Evolutionary conservation across 2,113 vertebrate genomes (phyloP).

Genomic region (Salvelinus alpinus): DNA sequence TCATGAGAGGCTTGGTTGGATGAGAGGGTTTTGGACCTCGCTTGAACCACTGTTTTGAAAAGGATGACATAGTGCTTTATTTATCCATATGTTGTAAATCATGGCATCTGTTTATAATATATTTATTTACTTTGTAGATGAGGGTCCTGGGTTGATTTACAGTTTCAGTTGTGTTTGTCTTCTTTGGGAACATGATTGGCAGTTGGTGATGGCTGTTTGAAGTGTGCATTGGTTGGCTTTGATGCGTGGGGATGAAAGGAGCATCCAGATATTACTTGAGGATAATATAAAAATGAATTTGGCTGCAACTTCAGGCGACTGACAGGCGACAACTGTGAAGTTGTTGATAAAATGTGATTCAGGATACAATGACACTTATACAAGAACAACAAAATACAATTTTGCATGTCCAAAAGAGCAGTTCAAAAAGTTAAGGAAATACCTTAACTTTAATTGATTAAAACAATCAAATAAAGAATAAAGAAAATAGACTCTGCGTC

Average conservation of each 20-base stretch:
- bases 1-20: conserved; percentile 14
- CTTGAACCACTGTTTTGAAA: conserved; percentile 58
- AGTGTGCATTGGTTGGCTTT: conserved; percentile 65
- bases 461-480: conserved; percentile 46
- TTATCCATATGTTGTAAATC: conserved; percentile 68
- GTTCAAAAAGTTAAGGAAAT: conserved; percentile 41
- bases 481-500: conserved; percentile 29
- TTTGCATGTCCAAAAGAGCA: conserved; percentile 20
- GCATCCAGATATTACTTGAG: conserved; percentile 69
- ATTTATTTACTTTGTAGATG: conserved; percentile 72
- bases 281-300: conserved; percentile 63
- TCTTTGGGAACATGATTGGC: conserved; percentile 73
- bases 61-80: conserved; percentile 63
- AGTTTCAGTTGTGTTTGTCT: conserved; percentile 70
- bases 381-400: conserved; percentile 36
- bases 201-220: conserved; percentile 67
- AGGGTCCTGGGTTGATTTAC: conserved; percentile 60
- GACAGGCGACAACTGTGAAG: conserved; percentile 61
- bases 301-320: conserved; percentile 56
- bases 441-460: conserved; percentile 51
- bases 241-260: conserved; percentile 66
- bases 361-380: conserved; percentile 44
- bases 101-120: conserved; percentile 72
- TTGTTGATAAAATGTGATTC: conserved; percentile 59
- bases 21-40: conserved; percentile 46